Evolutionary conservation across 1,140 invertebrate genomes (phyloP), one percentile per base, ranked within the genome.

Genomic region (Drosophila cardini): DNA sequence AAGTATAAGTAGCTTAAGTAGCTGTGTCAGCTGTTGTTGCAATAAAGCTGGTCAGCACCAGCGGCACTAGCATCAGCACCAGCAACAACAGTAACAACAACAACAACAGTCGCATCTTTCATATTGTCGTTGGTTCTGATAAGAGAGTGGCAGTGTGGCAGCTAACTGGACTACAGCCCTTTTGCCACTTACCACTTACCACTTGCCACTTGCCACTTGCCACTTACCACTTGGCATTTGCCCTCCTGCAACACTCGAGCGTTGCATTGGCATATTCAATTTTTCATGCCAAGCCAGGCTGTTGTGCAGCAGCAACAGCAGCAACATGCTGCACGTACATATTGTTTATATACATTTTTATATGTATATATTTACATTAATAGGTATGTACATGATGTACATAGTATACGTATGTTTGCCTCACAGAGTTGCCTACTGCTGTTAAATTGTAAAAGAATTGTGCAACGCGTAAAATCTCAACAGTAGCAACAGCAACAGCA

Each of bases 221-320:
- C 4, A 26, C 21, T 26, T 26, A 26, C 73, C 30, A 48, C 38
- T 38, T 58, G 62, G 67, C 21, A 38, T 16, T 63, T 76, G 48
- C 70, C 73, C 13, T 38, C 68, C 65, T 60, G 62, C 45, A 32
- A 36, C 45, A 21, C 30, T 9, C 11, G 21, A 34, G 45, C 34
- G 71, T 52, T 48, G 50, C 36, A 57, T 70, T 52, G 50, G 74
- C 80, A 68, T 76, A 87, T 87, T 90, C 84, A 89, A 87, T 87
- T 87, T 87, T 87, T 87, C 84, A 87, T 87, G 84, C 84, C 84
- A 87, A 69, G 73, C 76, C 80, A 68, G 84, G 80, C 84, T 87
- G 84, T 87, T 87, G 84, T 87, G 72, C 76, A 68, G 69, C 58
- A 75, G 61, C 71, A 69, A 8, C 16, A 45, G 45, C 45, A 50